Evolutionary conservation across 1,140 invertebrate genomes (phyloP).

Genomic region (Teleopsis dalmanni): DNA sequence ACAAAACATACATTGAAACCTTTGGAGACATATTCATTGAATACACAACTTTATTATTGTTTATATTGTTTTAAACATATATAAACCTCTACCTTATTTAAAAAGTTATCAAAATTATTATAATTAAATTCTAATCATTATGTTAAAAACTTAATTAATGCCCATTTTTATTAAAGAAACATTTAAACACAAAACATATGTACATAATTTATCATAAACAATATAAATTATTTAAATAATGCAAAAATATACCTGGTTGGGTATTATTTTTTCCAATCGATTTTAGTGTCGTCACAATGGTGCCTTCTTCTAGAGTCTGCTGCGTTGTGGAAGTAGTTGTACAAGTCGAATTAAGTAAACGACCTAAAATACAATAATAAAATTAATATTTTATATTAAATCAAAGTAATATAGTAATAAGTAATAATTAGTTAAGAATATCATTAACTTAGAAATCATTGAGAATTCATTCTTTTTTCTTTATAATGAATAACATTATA

Average conservation of each 20-base stretch:
- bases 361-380: conserved; percentile 16
- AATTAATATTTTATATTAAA: neutral
- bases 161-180: neutral
- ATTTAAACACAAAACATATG: neutral
- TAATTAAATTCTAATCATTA: neutral
- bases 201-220: neutral
- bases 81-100: neutral
- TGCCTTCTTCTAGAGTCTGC: too few relatives aligned
- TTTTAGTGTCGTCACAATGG: too few relatives aligned
- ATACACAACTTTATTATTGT: conserved; percentile 8
- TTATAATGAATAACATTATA: too few relatives aligned
- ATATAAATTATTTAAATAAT: conserved; percentile 4
- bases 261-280: conserved; percentile 27
- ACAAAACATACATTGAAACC: conserved; percentile 5
- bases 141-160: neutral
- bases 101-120: neutral
- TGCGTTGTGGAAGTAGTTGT: conserved; percentile 18
- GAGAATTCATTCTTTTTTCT: too few relatives aligned
- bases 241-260: conserved; percentile 10
- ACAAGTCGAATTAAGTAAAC: conserved; percentile 25
- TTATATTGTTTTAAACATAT: neutral
- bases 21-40: conserved; percentile 15
- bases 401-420: neutral
- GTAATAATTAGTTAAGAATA: too few relatives aligned
- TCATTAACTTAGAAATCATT: too few relatives aligned